Evolutionary conservation across 1,140 invertebrate species (phyloP), one percentile per base, ranked within the genome.

Genomic region (Panulirus ornatus): DNA sequence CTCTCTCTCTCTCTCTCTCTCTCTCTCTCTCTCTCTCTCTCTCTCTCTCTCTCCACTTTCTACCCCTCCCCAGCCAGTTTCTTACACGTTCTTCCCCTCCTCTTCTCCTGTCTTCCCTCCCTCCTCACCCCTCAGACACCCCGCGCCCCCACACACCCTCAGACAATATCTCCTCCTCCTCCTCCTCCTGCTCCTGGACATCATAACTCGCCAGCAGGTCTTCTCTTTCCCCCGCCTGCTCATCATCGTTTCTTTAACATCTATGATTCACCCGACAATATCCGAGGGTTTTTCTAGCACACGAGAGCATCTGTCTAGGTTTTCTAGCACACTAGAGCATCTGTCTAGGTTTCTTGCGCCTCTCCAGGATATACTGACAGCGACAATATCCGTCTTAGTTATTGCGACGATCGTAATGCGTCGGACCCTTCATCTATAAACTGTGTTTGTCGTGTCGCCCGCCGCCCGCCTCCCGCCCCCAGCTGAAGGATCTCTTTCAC

Each of bases 161-260:
- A 14, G n/a, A 38, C 54, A 36, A 30, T 44, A 19, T 34, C 79
- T 82, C 79, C 47, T 47, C 42, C 79, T 82, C 47, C 42, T 30
- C 42, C 79, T 82, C 36, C 42, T 0, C 66, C 66, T 73, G 2
- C 14, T 58, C 19, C 36, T 11, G 3, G 9, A 70, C 1, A 3
- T 70, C 2, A 70, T 30, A n/a, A 70, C 36, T 34, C n/a, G n/a
- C n/a, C n/a, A n/a, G n/a, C n/a, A n/a, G n/a, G 9, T 58, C 9
- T 58, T 70, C 22, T 34, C 36, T 34, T 11, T 70, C 19, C 22
- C 36, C 3, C 22, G n/a, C n/a, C n/a, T n/a, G n/a, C n/a, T 58
- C n/a, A n/a, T 70, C 66, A 5, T 70, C 19, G n/a, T 34, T 70
- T 34, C 22, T 70, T 9, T 11, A 30, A 3, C 22, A 30, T 9